These are phyloP conservation scores for Amphiprion clarkii DNA, from an alignment of 2,797 vertebrate species.

Conservation along the genomic window DNA sequence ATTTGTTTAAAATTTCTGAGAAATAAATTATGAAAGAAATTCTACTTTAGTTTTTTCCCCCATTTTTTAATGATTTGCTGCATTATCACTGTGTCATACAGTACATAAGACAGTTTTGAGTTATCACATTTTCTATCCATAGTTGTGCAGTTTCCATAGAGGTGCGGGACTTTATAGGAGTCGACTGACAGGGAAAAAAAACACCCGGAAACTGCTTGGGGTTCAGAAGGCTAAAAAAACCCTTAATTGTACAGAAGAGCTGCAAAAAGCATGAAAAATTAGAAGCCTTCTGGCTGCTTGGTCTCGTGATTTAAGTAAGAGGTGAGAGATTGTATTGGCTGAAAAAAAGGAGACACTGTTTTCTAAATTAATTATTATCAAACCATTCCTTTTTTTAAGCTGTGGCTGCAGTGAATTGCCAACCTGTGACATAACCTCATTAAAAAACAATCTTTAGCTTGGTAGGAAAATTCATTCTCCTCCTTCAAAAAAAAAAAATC, in stretches of 20 bases:
- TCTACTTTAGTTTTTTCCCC: too few relatives aligned
- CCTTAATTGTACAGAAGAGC: background rate
- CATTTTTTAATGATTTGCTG: too few relatives aligned
- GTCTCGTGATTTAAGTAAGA: slow-evolving; percentile 1
- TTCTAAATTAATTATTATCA: slow-evolving; percentile 31
- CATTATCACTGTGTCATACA: too few relatives aligned
- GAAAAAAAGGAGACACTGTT: slow-evolving; percentile 16
- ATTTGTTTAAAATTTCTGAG: too few relatives aligned
- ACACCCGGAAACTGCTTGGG: too few relatives aligned
- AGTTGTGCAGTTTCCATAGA: too few relatives aligned
- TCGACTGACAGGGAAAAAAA: too few relatives aligned
- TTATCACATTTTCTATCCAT: too few relatives aligned
- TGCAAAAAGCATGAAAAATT: slow-evolving; percentile 26
- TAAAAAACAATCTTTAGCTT: slow-evolving; percentile 21
- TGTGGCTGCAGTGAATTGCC: slow-evolving; percentile 20
- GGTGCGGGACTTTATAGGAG: too few relatives aligned
- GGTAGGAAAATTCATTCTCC: slow-evolving; percentile 5
- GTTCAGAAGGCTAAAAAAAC: background rate
- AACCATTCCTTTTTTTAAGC: background rate
- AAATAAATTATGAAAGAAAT: too few relatives aligned
- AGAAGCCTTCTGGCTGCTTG: background rate
- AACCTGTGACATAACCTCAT: slow-evolving; percentile 42
- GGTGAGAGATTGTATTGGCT: background rate
- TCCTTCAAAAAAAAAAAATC: slow-evolving; percentile 2
- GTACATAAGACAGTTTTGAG: too few relatives aligned